A percentile compares a stretch with the other conserved stretches of the same genome.
phyloP scores from a whole-genome alignment of 2,797 vertebrate species.

The Sebastes matsubarae region DNA sequence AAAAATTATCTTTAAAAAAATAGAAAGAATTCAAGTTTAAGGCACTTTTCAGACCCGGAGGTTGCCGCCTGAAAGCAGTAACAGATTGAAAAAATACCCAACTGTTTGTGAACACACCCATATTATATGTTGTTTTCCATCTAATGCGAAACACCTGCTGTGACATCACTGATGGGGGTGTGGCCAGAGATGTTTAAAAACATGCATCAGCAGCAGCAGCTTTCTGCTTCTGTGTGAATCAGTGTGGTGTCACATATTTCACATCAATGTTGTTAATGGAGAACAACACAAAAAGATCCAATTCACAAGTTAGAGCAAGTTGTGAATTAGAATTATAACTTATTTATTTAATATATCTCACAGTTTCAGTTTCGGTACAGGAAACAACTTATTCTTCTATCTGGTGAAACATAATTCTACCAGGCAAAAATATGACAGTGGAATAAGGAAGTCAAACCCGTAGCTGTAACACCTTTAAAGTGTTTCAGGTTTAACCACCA shows the following conservation, averaged over 20 bases:
- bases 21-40: too few species aligned
- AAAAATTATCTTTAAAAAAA: too few species aligned
- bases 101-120: not conserved
- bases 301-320: not conserved
- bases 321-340: not conserved
- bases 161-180: slow-evolving; percentile 1
- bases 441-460: not conserved
- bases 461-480: not conserved
- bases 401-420: not conserved
- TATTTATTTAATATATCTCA: not conserved
- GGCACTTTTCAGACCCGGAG: too few species aligned
- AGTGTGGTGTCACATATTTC: not conserved
- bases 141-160: slow-evolving; percentile 39
- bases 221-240: slow-evolving; percentile 8
- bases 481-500: not conserved
- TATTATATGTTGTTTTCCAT: not conserved
- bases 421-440: not conserved
- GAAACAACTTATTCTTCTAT: not conserved
- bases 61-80: too few species aligned
- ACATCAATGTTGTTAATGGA: not conserved
- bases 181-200: not conserved
- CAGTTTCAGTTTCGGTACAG: not conserved
- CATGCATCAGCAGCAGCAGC: slow-evolving; percentile 10
- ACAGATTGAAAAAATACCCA: too few species aligned
- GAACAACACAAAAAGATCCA: not conserved